A percentile compares a stretch with the other conserved stretches of the same genome.
Evolutionary conservation across 2,888 invertebrate species (phyloP).

Genomic region (Thereva unica): DNA sequence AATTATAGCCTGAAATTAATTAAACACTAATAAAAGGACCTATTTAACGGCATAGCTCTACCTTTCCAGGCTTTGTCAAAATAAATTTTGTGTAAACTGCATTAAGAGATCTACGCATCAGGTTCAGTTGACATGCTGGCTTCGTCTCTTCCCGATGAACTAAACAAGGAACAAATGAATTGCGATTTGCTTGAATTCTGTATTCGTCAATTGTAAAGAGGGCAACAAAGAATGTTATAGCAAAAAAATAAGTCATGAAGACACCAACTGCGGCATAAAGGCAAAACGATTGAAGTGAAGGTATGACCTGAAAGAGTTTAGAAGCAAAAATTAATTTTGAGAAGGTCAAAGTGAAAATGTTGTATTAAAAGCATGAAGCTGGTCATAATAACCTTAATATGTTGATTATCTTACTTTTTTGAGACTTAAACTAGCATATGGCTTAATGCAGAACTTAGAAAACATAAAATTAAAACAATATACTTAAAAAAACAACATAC

Average conservation of each 20-base stretch:
- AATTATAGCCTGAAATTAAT: constrained; percentile 59
- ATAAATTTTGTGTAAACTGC: constrained; percentile 67
- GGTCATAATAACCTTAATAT: too few relatives aligned
- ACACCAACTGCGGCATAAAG: constrained; percentile 79
- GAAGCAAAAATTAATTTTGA: constrained; percentile 6
- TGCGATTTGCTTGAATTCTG: constrained; percentile 66
- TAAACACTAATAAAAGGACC: constrained; percentile 25
- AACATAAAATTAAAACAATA: too few relatives aligned
- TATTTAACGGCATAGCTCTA: constrained; percentile 45
- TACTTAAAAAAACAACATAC: too few relatives aligned
- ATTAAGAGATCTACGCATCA: constrained; percentile 65
- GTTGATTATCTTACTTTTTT: too few relatives aligned
- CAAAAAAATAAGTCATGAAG: constrained; percentile 73
- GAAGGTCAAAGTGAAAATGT: too few relatives aligned
- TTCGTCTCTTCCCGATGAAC: constrained; percentile 64
- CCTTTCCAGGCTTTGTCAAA: constrained; percentile 70
- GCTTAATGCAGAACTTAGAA: too few relatives aligned
- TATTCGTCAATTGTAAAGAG: constrained; percentile 73
- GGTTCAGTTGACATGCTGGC: constrained; percentile 61
- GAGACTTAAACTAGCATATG: too few relatives aligned
- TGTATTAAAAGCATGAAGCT: too few relatives aligned
- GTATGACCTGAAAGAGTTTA: constrained; percentile 62
- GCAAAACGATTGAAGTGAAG: constrained; percentile 80
- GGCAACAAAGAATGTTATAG: constrained; percentile 81
- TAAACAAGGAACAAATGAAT: constrained; percentile 71